phyloP scores from a whole-genome alignment of 2,113 vertebrate species.

The Brachyistius frenatus region DNA sequence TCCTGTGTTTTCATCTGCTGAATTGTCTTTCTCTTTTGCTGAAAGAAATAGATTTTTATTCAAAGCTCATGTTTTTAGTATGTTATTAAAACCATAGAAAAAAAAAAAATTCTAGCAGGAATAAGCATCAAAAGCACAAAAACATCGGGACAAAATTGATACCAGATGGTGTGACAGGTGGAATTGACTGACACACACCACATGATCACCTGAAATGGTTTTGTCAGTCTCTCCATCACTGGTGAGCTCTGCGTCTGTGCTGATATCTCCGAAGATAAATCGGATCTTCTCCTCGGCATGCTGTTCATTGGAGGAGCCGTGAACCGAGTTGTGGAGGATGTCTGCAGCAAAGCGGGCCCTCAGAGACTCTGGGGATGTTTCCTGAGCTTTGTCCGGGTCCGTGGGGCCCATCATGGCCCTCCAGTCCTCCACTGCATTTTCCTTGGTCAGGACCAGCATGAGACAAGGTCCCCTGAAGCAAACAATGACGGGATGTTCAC shows the following conservation, averaged over 20 bases:
- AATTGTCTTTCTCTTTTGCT: slow-evolving; percentile 34
- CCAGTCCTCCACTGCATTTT: slow-evolving; percentile 89
- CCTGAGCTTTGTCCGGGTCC: slow-evolving; percentile 84
- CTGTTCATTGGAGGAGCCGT: slow-evolving; percentile 82
- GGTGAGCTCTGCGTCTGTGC: slow-evolving; percentile 45
- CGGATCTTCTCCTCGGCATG: slow-evolving; percentile 79
- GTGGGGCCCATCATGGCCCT: slow-evolving; percentile 87
- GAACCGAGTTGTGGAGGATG: slow-evolving; percentile 85
- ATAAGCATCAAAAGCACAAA: background rate
- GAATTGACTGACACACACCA: slow-evolving; percentile 17
- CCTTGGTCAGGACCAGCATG: slow-evolving; percentile 86
- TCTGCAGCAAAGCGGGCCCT: slow-evolving; percentile 85
- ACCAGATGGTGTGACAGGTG: slow-evolving; percentile 35
- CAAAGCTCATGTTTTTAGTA: background rate
- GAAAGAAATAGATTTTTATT: slow-evolving; percentile 22
- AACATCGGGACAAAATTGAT: background rate
- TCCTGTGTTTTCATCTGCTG: slow-evolving; percentile 37
- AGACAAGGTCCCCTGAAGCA: slow-evolving; percentile 84
- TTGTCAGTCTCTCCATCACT: slow-evolving; percentile 41
- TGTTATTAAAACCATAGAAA: background rate
- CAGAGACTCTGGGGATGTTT: slow-evolving; percentile 81
- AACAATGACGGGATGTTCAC: background rate
- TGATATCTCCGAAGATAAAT: slow-evolving; percentile 82
- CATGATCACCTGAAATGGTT: slow-evolving; percentile 48
- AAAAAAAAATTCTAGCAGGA: slow-evolving; percentile 3